Conservation (phyloP, 2,113 vertebrate genomes). For the Eupsittula cactorum region DNA sequence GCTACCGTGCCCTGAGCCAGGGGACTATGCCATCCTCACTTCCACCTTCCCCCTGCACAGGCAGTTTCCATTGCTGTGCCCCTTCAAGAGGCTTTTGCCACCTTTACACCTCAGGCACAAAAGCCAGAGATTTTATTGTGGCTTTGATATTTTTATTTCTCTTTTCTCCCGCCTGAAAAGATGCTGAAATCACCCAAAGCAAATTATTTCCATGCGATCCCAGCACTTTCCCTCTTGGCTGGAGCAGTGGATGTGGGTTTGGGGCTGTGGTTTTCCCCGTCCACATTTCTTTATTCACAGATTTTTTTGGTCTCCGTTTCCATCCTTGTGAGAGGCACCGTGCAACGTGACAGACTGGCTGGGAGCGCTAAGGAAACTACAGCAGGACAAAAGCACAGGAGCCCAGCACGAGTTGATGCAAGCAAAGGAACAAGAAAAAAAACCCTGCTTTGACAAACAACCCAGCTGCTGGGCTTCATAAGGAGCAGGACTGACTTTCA, state of each 20-base stretch:
- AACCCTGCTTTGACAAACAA: not conserved
- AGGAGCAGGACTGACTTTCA: not conserved
- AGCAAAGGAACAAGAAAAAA: not conserved
- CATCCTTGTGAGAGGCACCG: not conserved
- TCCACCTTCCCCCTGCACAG: not conserved
- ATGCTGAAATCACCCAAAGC: not conserved
- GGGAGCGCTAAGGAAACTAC: rapidly evolving
- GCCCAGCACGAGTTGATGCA: not conserved
- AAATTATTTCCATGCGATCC: slow-evolving; percentile 44
- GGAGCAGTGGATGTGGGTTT: slow-evolving; percentile 14
- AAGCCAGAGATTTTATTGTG: not conserved
- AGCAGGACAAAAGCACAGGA: not conserved
- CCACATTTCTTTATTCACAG: not conserved
- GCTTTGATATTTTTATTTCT: rapidly evolving
- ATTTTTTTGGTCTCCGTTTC: not conserved
- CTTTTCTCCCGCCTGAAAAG: not conserved
- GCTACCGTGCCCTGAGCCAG: not conserved
- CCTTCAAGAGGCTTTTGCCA: not conserved
- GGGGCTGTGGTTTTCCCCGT: not conserved
- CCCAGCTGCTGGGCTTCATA: not conserved
- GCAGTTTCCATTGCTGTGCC: not conserved
- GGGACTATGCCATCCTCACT: not conserved
- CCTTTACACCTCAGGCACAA: not conserved
- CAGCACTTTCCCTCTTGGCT: slow-evolving; percentile 22
- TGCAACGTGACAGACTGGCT: not conserved